phyloP scores from a whole-genome alignment of 2,113 vertebrate genomes.

The Oostethus manadensis region DNA sequence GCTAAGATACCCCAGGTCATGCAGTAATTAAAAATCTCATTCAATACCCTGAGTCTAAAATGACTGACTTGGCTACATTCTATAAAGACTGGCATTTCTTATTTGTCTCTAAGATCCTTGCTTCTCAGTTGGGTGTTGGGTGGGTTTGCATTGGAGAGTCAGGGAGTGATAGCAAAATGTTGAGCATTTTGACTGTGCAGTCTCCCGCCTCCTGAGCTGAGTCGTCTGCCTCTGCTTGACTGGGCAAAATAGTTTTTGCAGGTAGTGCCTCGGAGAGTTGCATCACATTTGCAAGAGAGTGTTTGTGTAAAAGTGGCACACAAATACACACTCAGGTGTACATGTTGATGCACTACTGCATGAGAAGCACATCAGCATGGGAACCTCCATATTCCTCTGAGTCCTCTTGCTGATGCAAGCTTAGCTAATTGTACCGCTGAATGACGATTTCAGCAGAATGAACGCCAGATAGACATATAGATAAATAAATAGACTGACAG shows the following conservation, averaged over 20 bases:
- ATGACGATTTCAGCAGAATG: constrained; percentile 32
- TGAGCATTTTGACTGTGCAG: constrained; percentile 28
- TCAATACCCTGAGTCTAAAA: constrained; percentile 69
- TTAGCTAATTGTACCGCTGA: constrained; percentile 57
- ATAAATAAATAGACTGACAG: too few species aligned
- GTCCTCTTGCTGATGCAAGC: constrained; percentile 78
- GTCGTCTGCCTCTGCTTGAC: constrained; percentile 47
- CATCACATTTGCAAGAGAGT: constrained; percentile 70
- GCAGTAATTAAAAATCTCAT: constrained; percentile 83
- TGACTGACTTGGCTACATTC: constrained; percentile 64
- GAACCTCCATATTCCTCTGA: constrained; percentile 70
- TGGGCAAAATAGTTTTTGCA: constrained; percentile 57
- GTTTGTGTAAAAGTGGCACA: constrained; percentile 65
- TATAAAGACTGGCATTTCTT: constrained; percentile 64
- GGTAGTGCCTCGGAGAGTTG: constrained; percentile 65
- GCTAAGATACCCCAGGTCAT: constrained; percentile 80
- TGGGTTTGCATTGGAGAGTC: not conserved
- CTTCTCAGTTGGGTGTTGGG: constrained; percentile 34
- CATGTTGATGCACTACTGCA: constrained; percentile 46
- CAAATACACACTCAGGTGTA: constrained; percentile 51
- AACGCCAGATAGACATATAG: not conserved
- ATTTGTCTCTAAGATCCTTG: constrained; percentile 59
- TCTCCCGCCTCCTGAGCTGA: constrained; percentile 26
- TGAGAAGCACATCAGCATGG: constrained; percentile 61
- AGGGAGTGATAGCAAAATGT: constrained; percentile 25